phyloP scores from a whole-genome alignment of 2,113 vertebrate genomes.

The Hoplias malabaricus region DNA sequence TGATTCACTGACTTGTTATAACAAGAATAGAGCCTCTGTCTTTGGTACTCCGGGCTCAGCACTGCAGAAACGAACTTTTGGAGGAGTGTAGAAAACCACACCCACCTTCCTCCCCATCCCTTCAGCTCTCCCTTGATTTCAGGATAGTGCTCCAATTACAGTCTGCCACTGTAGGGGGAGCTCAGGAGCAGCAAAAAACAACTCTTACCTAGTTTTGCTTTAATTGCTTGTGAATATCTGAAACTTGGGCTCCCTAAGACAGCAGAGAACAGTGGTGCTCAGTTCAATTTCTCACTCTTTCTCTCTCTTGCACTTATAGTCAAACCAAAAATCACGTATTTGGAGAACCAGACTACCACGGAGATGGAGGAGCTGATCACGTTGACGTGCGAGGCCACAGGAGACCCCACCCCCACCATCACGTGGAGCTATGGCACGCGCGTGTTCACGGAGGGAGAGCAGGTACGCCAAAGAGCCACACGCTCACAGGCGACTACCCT shows the following conservation, averaged over 20 bases:
- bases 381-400: slow-evolving; percentile 92
- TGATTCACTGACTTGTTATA: too few relatives aligned
- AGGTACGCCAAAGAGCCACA: slow-evolving; percentile 74
- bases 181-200: too few relatives aligned
- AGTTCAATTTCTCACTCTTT: not conserved
- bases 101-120: too few relatives aligned
- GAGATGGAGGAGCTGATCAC: slow-evolving; percentile 93
- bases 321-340: slow-evolving; percentile 94
- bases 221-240: not conserved
- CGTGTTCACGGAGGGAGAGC: slow-evolving; percentile 91
- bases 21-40: too few relatives aligned
- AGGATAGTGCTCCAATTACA: too few relatives aligned
- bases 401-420: slow-evolving; percentile 94
- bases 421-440: slow-evolving; percentile 85
- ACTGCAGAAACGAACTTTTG: too few relatives aligned
- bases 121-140: too few relatives aligned
- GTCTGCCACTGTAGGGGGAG: too few relatives aligned
- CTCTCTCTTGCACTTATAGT: slow-evolving; percentile 69
- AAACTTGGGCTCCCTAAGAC: not conserved
- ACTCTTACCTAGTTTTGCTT: too few relatives aligned
- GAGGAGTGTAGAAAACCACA: too few relatives aligned
- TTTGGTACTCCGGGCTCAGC: too few relatives aligned
- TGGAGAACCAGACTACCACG: slow-evolving; percentile 89
- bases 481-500: not conserved
- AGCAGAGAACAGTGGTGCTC: not conserved